Evolutionary conservation across 2,797 vertebrate genomes (phyloP).

Genomic region (Distichodus sexfasciatus): DNA sequence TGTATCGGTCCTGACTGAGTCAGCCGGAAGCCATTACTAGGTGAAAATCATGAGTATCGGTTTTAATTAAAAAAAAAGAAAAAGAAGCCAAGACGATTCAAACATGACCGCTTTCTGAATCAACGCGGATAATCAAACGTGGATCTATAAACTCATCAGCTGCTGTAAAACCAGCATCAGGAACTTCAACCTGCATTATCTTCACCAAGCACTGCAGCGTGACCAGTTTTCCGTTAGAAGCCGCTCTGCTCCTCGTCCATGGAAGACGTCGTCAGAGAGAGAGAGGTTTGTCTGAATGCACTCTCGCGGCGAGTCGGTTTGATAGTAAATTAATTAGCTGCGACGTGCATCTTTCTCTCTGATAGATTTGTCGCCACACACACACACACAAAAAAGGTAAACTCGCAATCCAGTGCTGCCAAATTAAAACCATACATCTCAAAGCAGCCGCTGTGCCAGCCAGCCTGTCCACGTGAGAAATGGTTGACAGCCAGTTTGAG

Average conservation of each 20-base stretch:
- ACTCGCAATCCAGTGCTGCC: constrained; percentile 21
- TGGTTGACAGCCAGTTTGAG: constrained; percentile 39
- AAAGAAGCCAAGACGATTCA: too few relatives aligned
- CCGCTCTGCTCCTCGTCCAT: neutral
- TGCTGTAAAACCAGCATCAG: too few relatives aligned
- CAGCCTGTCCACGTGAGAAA: constrained; percentile 62
- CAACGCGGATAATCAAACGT: too few relatives aligned
- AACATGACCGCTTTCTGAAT: too few relatives aligned
- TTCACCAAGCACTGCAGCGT: too few relatives aligned
- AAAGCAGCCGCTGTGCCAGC: constrained; percentile 1
- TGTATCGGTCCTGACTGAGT: too few relatives aligned
- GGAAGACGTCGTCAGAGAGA: neutral
- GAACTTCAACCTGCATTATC: too few relatives aligned
- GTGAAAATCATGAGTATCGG: too few relatives aligned
- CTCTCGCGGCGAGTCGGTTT: neutral
- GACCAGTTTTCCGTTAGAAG: neutral
- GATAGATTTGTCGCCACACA: constrained; percentile 67
- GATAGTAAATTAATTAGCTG: neutral
- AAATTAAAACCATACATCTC: constrained; percentile 42
- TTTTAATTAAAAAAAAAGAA: too few relatives aligned
- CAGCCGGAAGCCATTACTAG: too few relatives aligned
- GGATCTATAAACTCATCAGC: too few relatives aligned
- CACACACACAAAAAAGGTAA: constrained; percentile 54
- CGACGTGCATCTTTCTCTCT: constrained; percentile 8
- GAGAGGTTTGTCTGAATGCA: constrained; percentile 9